Evolutionary conservation across 2,888 invertebrate genomes (phyloP), one percentile per base, ranked within the genome.

Genomic region (Trachelus troglodyta): DNA sequence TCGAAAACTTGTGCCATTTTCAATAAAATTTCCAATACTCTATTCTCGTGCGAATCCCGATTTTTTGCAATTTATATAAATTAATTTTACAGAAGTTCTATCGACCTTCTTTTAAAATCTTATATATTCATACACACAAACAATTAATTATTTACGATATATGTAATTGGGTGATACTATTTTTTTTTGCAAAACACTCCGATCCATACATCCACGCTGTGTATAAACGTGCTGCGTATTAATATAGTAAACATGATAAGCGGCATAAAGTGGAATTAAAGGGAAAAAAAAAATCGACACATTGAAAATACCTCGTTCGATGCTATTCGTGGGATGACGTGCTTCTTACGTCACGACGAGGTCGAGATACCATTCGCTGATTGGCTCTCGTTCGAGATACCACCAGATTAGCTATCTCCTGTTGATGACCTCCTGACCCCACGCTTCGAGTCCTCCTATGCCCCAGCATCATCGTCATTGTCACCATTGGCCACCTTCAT

Each of bases 381-480:
- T 86, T 85, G 87, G 85, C 82, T 85, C 81, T 80, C 77, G 81
- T 80, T 74, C 77, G 81, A 81, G 84, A 87, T 87, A 87, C 80
- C 81, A 75, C 78, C 75, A 83, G 82, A 85, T 85, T 85, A 80
- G 83, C 82, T 87, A 87, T 87, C 85, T 80, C 81, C 77, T 69
- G 73, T 40, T 74, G 84, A 86, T 87, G 88, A 87, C 85, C 84
- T 80, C 76, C 79, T 80, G 83, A 75, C 78, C 78, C 33, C 69
- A 35, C 35, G 78, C 78, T 77, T 79, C 73, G 79, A 82, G 69
- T 77, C 9, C 71, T 34, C 71, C 9, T 34, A 0, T 9, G 12
- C 71, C 33, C 12, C 71, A 71, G 71, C 71, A 12, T 56, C 23
- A 23, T 56, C 56, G 56, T 56, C 56, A 56, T 56, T 56, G 56